phyloP scores from a whole-genome alignment of 2,888 invertebrate genomes.

The Dasypolia templi region DNA sequence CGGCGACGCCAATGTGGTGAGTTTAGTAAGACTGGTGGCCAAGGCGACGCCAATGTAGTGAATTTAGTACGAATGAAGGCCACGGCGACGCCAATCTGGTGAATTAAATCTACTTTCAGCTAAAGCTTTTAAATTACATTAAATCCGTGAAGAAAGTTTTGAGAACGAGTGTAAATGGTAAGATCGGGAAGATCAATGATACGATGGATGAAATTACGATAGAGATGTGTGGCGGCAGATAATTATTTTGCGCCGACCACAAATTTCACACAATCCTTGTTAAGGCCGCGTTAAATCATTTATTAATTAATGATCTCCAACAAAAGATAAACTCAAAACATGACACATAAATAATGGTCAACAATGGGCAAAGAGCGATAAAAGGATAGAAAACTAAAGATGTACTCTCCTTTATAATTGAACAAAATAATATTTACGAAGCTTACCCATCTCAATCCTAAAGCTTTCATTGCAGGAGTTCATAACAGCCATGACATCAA shows the following conservation, averaged over 20 bases:
- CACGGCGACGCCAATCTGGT: too few species aligned
- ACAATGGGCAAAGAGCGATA: neutral
- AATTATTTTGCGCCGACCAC: neutral
- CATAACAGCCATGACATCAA: constrained; percentile 83
- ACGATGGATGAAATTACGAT: neutral
- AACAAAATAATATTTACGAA: constrained; percentile 3
- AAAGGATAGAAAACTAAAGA: neutral
- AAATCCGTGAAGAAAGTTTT: neutral
- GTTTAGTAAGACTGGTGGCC: neutral
- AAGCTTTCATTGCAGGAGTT: constrained; percentile 89
- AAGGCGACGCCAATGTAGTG: too few species aligned
- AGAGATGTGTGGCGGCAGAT: neutral
- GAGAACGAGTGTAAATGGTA: neutral
- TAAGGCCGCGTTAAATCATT: neutral
- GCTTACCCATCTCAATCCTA: constrained; percentile 88
- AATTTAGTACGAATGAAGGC: too few species aligned
- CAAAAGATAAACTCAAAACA: neutral
- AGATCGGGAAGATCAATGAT: neutral
- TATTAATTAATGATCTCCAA: neutral
- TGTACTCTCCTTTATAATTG: neutral
- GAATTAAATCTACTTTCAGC: neutral
- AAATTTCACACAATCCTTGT: neutral
- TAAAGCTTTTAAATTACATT: neutral
- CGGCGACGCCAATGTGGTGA: too few species aligned
- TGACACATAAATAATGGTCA: neutral